Conservation (phyloP, 2,797 vertebrate genomes). For the Falco biarmicus region DNA sequence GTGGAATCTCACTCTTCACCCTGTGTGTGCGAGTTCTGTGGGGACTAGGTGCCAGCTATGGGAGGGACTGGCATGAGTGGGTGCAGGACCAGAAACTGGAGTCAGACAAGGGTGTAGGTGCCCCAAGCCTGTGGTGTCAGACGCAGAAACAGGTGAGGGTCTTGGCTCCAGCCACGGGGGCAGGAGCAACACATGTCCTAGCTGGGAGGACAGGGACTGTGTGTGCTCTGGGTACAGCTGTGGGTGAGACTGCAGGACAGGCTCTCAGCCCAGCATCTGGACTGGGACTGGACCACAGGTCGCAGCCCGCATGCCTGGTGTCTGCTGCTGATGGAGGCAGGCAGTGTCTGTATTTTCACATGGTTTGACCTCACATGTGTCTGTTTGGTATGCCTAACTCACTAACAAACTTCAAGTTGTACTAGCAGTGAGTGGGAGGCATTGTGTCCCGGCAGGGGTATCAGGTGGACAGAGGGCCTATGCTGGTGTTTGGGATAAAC, state of each 20-base stretch:
- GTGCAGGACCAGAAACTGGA: neutral
- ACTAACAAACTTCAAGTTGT: neutral
- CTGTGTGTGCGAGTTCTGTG: neutral
- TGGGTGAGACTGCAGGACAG: neutral
- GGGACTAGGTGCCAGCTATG: neutral
- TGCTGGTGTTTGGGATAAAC: neutral
- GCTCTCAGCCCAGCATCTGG: neutral
- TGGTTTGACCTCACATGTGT: accelerated
- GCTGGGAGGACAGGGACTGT: too few species aligned
- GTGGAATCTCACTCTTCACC: neutral
- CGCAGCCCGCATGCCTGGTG: neutral
- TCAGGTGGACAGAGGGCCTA: neutral
- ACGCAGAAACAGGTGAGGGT: neutral
- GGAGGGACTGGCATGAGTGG: accelerated
- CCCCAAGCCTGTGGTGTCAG: neutral
- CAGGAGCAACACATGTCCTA: neutral
- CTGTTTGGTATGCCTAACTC: neutral
- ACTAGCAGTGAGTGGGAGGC: neutral
- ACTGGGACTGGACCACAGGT: neutral
- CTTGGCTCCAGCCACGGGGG: accelerated
- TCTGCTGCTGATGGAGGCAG: accelerated
- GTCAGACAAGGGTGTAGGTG: neutral
- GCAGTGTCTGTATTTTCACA: neutral
- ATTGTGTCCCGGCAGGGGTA: accelerated
- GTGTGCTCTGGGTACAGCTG: accelerated